phyloP scores from a whole-genome alignment of 2,113 vertebrate genomes.

The Aptenodytes patagonicus region DNA sequence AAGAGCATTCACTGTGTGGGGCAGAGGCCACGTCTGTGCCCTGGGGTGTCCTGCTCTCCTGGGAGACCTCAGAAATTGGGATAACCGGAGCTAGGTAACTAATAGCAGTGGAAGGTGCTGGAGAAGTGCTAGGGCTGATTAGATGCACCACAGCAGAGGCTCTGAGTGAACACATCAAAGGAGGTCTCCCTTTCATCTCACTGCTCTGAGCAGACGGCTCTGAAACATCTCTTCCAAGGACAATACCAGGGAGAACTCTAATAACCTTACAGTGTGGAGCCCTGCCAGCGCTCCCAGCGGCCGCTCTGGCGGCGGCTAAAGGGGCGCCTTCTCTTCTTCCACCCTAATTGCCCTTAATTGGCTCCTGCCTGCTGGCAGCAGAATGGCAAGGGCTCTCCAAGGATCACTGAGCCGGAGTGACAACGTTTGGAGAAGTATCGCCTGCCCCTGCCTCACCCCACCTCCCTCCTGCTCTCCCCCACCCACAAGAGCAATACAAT shows the following conservation, averaged over 20 bases:
- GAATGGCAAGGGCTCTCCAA: conserved; percentile 48
- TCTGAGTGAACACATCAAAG: conserved; percentile 41
- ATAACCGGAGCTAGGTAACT: background rate
- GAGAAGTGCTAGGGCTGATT: background rate
- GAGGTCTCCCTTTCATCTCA: conserved; percentile 9
- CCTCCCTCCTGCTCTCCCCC: background rate
- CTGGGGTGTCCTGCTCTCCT: background rate
- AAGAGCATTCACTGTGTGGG: background rate
- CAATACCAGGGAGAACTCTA: conserved; percentile 60
- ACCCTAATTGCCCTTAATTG: conserved; percentile 68
- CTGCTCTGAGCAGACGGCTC: conserved; percentile 4
- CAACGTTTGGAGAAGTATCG: background rate
- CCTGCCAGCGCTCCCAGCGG: conserved; percentile 50
- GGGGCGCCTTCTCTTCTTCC: conserved; percentile 62
- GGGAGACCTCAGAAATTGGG: background rate
- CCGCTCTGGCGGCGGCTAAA: conserved; percentile 43
- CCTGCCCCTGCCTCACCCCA: background rate
- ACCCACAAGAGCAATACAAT: background rate
- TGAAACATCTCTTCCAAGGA: conserved; percentile 58
- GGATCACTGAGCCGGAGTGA: background rate
- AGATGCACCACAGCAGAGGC: background rate
- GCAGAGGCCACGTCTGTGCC: background rate
- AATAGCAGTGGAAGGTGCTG: background rate
- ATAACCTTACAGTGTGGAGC: conserved; percentile 57
- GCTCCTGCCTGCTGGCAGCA: conserved; percentile 65